Evolutionary conservation across 1,140 invertebrate genomes (phyloP).

Genomic region (Leptinotarsa defecta): DNA sequence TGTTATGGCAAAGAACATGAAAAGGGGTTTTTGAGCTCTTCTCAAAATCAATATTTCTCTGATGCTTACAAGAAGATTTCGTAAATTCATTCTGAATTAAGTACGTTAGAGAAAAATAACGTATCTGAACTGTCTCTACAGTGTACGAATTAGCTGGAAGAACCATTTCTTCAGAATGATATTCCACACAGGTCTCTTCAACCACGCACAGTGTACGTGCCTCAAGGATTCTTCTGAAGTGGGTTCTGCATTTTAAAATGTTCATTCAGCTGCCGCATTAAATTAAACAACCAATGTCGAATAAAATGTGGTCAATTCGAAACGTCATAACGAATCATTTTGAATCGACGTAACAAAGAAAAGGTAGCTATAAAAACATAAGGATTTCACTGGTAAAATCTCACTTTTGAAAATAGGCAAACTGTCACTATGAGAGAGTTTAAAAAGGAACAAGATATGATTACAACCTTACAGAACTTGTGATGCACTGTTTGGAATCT

Average conservation of each 20-base stretch:
- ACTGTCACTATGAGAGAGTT: too few relatives aligned
- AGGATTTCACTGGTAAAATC: too few relatives aligned
- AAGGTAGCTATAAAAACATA: too few relatives aligned
- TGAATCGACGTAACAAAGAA: neutral
- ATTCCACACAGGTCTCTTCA: neutral
- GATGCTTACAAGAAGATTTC: too few relatives aligned
- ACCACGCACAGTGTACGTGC: neutral
- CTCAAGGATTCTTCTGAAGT: neutral
- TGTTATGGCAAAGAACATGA: too few relatives aligned
- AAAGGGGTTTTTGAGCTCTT: too few relatives aligned
- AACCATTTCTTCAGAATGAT: neutral
- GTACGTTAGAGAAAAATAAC: neutral
- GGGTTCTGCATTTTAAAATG: conserved; percentile 8
- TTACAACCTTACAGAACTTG: too few relatives aligned
- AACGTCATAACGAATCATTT: neutral
- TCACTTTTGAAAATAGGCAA: too few relatives aligned
- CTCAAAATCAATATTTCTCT: too few relatives aligned
- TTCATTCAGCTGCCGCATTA: neutral
- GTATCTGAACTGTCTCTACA: neutral
- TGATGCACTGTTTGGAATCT: too few relatives aligned
- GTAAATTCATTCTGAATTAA: neutral
- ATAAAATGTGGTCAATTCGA: neutral
- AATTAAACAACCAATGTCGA: conserved; percentile 3
- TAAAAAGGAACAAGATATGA: too few relatives aligned
- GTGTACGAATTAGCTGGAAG: neutral